These are phyloP conservation scores for Xyrauchen texanus DNA, from an alignment of 2,113 vertebrate species.

Conservation along the genomic window DNA sequence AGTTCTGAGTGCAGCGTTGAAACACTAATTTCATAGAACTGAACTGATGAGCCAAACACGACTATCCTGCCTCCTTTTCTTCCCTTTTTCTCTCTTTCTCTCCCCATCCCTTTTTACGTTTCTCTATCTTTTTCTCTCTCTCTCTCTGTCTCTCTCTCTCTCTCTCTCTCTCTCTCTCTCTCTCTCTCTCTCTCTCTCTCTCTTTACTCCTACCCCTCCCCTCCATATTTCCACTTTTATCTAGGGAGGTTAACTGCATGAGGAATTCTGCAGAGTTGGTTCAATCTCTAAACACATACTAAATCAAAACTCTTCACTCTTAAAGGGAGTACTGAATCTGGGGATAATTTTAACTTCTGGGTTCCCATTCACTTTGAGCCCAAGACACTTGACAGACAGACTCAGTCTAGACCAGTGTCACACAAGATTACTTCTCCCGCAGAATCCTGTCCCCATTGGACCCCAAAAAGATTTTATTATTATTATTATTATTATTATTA, in stretches of 20 bases:
- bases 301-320: conserved; percentile 43
- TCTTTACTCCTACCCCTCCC: background rate
- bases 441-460: too few relatives aligned
- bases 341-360: conserved; percentile 43
- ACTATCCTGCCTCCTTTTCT: background rate
- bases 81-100: background rate
- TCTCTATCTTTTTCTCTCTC: too few relatives aligned
- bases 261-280: conserved; percentile 27
- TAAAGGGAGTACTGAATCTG: conserved; percentile 45
- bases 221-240: conserved; percentile 4
- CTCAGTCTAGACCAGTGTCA: conserved; percentile 25
- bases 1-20: conserved; percentile 23
- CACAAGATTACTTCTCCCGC: too few relatives aligned
- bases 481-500: too few relatives aligned
- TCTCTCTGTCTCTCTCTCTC: background rate
- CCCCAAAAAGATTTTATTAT: too few relatives aligned
- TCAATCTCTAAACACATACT: conserved; percentile 17
- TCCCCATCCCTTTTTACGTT: background rate
- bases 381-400: conserved; percentile 45
- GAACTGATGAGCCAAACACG: background rate
- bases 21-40: conserved; percentile 31
- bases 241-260: conserved; percentile 19
- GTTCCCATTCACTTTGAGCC: conserved; percentile 19
- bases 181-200: background rate
- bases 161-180: background rate